These are phyloP conservation scores for Thaumetopoea pityocampa DNA, from an alignment of 1,140 invertebrate genomes.

Conservation along the genomic window DNA sequence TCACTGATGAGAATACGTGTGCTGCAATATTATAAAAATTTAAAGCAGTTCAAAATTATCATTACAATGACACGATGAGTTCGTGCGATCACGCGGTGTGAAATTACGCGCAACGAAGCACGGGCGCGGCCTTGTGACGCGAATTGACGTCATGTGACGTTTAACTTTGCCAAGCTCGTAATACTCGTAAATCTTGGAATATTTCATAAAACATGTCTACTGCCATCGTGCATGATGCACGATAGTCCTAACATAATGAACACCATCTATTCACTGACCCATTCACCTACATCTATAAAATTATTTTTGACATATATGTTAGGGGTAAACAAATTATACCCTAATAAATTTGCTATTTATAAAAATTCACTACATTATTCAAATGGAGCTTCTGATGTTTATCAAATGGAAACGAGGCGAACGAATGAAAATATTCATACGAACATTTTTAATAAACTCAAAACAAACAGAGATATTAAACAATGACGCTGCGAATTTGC, in stretches of 20 bases:
- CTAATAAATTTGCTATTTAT: not conserved
- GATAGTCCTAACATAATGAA: constrained; percentile 14
- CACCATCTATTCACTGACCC: not conserved
- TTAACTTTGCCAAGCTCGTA: constrained; percentile 16
- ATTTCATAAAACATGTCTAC: constrained; percentile 19
- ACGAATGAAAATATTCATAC: constrained; percentile 16
- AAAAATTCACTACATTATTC: constrained; percentile 5
- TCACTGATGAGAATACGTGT: too few relatives aligned
- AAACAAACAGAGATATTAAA: constrained; percentile 32
- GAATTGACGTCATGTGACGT: constrained; percentile 26
- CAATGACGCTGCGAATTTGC: constrained; percentile 26
- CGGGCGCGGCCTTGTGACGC: constrained; percentile 36
- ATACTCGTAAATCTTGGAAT: constrained; percentile 31
- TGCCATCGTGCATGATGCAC: constrained; percentile 18
- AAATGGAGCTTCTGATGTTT: constrained; percentile 9
- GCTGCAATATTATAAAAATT: too few relatives aligned
- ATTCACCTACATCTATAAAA: not conserved
- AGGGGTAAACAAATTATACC: not conserved
- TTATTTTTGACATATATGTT: not conserved
- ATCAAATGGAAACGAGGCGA: constrained; percentile 7
- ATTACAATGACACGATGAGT: too few relatives aligned
- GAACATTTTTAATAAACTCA: constrained; percentile 28
- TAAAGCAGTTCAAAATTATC: too few relatives aligned
- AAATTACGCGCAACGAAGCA: constrained; percentile 28
- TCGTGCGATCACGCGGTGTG: constrained; percentile 25